Base-by-base conservation (phyloP, 2,888 invertebrate genomes). In the Leptopilina drosophilae region DNA sequence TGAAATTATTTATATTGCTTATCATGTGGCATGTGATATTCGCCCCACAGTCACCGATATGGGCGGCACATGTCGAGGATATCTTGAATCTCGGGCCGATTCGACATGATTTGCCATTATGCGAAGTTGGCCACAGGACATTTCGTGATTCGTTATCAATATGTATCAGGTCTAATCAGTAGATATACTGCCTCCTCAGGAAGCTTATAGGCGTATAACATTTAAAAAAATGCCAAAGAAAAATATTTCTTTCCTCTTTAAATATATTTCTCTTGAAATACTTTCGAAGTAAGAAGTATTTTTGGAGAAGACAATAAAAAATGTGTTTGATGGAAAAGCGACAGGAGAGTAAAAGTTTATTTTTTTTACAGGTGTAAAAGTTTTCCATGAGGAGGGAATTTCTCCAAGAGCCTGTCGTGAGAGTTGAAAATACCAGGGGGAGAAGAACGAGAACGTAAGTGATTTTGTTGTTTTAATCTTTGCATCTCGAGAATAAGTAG, bases 91-190 rank as follows among this genome's bases (percentile, higher is more conserved):
- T 73, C 12, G 53, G 26, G 11, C 6, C 73, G 73, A 73, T 73
- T 73, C 73, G 73, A 73, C 73, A 73, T 73, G 73, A 73, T 56
- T 73, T 73, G 73, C 73, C 33, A n/a, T 73, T 73, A 73, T 73
- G 67, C 67, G 53, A 73, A 73, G 73, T 26, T 8, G 33, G 73
- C 73, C 73, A n/a, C 53, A 56, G 56, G 73, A n/a, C 56, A 40
- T 73, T 73, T n/a, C 26, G 33, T 73, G 56, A 73, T 73, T n/a
- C 33, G 56, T 73, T 73, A 73, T 73, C 73, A 33, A 26, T 49
- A 12, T 2, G 12, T 14, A 8, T 73, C 53, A 73, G 14, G 73
- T 56, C n/a, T 56, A 56, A 73, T 73, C 73, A 56, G 56, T 26
- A 1, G 20, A 12, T 69, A 6, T 9, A 40, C n/a, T 33, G 33